Evolutionary conservation across 2,888 invertebrate genomes (phyloP), one percentile per base, ranked within the genome.

Genomic region (Corythucha ciliata): DNA sequence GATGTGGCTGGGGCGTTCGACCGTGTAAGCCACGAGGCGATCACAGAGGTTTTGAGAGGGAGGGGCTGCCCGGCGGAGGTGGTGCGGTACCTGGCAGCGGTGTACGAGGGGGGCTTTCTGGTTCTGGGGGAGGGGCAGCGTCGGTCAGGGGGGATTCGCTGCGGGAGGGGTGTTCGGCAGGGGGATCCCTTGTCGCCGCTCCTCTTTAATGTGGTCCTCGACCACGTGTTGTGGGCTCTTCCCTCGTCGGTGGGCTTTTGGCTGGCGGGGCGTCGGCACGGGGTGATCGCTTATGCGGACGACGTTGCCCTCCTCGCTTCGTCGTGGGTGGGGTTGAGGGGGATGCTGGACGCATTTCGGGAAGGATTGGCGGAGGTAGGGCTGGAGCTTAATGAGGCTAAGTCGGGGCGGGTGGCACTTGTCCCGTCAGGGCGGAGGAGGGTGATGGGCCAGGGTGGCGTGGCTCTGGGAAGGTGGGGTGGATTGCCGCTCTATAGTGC

Each of bases 171-270:
- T 1, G 69, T 69, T 6, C 64, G 67, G 40, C 70, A 70, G 57
- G 69, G 69, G 0, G 68, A 69, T 57, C 68, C 69, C 29, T 58
- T 69, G 16, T 66, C 65, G 7, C 65, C 67, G 2, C 27, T 67
- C 2, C 32, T 68, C 2, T 70, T 70, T 42, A 69, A 70, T 55
- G 12, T 58, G 14, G 55, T 58, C 1, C 34, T 60, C 14, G 57
- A 59, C 29, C 33, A 26, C 1, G 52, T 60, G 12, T 40, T 61
- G 3, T 44, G 10, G 12, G 29, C 26, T 1, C 37, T 54, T 4
- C 46, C 51, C 4, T 21, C 42, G 4, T 45, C 36, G 26, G 42
- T 57, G 34, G 32, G 51, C 26, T 29, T 53, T 44, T n/a, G 29
- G 2, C 25, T n/a, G 21, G 2, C 21, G 18, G 44, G 29, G 2